Percentiles rank a stretch among this genome's conserved stretches.
Evolutionary conservation across 2,113 vertebrate genomes (phyloP).

Genomic region (Corythornis cristatus): DNA sequence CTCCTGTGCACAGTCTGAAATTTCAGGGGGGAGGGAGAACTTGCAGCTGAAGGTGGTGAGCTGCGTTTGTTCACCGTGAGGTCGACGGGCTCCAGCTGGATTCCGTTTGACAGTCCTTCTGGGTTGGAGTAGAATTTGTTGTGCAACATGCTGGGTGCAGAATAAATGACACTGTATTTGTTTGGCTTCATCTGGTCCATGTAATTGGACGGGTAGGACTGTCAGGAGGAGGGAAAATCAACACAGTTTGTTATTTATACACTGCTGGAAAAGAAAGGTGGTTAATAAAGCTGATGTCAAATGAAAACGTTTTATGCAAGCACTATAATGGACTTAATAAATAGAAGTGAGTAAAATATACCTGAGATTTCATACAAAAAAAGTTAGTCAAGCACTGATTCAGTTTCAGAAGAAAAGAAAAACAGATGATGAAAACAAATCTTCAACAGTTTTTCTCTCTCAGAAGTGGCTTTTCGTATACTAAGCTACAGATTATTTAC

Average conservation of each 20-base stretch:
- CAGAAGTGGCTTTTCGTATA: not conserved
- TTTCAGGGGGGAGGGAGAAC: conserved; percentile 82
- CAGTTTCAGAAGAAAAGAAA: not conserved
- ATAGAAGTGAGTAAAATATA: not conserved
- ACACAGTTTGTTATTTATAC: not conserved
- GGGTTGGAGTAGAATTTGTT: conserved; percentile 77
- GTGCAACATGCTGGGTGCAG: conserved; percentile 68
- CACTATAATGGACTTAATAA: not conserved
- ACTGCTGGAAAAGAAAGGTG: not conserved
- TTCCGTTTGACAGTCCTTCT: conserved; percentile 74
- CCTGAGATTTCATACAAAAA: not conserved
- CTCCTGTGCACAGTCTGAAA: conserved; percentile 78
- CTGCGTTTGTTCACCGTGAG: conserved; percentile 91
- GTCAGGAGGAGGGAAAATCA: not conserved
- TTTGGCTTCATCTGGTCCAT: conserved; percentile 81
- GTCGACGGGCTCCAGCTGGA: conserved; percentile 94
- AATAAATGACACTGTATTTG: conserved; percentile 82
- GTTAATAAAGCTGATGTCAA: not conserved
- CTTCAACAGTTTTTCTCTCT: not conserved
- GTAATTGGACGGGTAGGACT: conserved; percentile 81
- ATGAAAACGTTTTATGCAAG: not conserved
- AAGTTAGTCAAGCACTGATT: not conserved
- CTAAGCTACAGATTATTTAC: not conserved
- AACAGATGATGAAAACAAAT: not conserved
- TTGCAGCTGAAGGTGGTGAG: conserved; percentile 81